Conservation (phyloP, 2,113 vertebrate genomes). For the Tenebrosternarchus preto region DNA sequence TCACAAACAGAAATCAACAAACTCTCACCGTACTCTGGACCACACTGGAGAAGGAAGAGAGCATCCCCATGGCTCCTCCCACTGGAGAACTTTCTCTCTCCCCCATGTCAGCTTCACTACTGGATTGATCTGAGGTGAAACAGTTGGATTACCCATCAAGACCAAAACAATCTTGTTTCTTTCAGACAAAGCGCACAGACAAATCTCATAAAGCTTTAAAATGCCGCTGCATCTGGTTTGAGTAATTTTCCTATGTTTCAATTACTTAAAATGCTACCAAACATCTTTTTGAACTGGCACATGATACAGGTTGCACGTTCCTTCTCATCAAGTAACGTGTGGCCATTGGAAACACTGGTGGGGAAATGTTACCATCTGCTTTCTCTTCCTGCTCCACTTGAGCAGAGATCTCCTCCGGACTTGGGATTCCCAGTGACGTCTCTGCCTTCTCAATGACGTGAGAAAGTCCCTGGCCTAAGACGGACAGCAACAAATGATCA, state of each 20-base stretch:
- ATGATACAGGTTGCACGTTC: too few relatives aligned
- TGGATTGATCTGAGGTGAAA: constrained; percentile 61
- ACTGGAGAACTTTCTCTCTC: constrained; percentile 66
- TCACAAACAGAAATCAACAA: background rate
- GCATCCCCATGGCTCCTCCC: constrained; percentile 83
- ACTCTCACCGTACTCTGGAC: constrained; percentile 92
- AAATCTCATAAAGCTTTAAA: too few relatives aligned
- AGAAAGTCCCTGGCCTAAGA: constrained; percentile 89
- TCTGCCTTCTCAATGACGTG: constrained; percentile 97
- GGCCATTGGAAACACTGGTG: too few relatives aligned
- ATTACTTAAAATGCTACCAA: too few relatives aligned
- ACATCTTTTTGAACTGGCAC: too few relatives aligned
- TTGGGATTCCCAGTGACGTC: constrained; percentile 90
- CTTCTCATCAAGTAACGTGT: background rate
- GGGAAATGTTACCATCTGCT: constrained; percentile 64
- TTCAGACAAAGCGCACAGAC: too few relatives aligned
- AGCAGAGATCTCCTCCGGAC: constrained; percentile 81
- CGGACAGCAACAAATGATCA: constrained; percentile 42
- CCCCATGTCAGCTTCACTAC: constrained; percentile 44
- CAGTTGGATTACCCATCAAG: background rate
- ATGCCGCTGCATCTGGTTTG: too few relatives aligned
- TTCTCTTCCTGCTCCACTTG: constrained; percentile 65
- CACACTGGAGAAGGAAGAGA: constrained; percentile 87
- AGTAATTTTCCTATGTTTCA: too few relatives aligned
- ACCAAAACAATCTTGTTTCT: background rate